A percentile compares a stretch with the other conserved stretches of the same genome.
Conservation (phyloP, 1,140 invertebrate genomes). For the Heliconius hermathena region DNA sequence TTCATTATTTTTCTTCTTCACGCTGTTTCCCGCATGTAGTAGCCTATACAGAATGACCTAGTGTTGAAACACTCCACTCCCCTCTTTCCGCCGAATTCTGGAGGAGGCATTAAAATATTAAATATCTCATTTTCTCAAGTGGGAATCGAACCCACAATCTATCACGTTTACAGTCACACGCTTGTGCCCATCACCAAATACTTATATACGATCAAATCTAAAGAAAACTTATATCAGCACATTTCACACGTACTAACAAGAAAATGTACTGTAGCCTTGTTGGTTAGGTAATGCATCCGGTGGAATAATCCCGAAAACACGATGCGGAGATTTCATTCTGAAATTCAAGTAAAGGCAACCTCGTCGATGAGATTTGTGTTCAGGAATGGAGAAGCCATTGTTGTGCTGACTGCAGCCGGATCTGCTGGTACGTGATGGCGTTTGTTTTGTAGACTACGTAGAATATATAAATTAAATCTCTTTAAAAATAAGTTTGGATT, state of each 20-base stretch:
- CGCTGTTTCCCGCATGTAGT: too few species aligned
- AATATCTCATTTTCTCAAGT: too few species aligned
- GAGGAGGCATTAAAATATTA: too few species aligned
- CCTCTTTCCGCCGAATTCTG: too few species aligned
- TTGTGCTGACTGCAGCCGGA: slow-evolving; percentile 39
- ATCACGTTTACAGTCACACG: too few species aligned
- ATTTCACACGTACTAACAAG: slow-evolving; percentile 13
- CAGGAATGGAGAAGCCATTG: slow-evolving; percentile 63
- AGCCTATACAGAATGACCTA: too few species aligned
- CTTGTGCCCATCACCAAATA: too few species aligned
- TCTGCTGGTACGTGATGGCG: slow-evolving; percentile 45
- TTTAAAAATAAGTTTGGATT: not conserved
- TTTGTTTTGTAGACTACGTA: slow-evolving; percentile 19
- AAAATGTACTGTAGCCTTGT: slow-evolving; percentile 17
- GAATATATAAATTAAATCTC: not conserved
- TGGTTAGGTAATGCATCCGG: slow-evolving; percentile 39
- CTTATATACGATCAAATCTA: not conserved
- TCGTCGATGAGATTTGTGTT: slow-evolving; percentile 61
- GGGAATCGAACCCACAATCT: too few species aligned
- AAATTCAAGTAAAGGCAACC: slow-evolving; percentile 54
- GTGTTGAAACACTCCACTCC: too few species aligned
- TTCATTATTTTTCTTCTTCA: too few species aligned
- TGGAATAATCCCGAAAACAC: slow-evolving; percentile 61
- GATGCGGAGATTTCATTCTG: slow-evolving; percentile 51
- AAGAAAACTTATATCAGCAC: not conserved